Evolutionary conservation across 1,140 invertebrate genomes (phyloP).

Genomic region (Dendrolimus kikuchii): DNA sequence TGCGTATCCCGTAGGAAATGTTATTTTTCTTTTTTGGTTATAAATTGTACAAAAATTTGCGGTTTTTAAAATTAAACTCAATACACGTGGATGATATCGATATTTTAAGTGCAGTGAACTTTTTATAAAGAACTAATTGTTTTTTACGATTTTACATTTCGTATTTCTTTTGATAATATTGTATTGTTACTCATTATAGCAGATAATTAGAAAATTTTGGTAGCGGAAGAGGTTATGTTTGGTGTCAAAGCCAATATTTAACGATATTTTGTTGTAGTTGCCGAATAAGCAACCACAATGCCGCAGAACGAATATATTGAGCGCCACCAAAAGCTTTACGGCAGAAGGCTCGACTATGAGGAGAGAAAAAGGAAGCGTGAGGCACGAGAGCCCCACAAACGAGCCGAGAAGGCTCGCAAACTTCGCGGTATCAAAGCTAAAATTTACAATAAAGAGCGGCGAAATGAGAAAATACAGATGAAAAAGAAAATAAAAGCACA

Average conservation of each 20-base stretch:
- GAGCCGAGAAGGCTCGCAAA: constrained; percentile 91
- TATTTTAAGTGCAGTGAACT: too few relatives aligned
- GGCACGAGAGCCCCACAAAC: constrained; percentile 92
- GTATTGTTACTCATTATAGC: too few relatives aligned
- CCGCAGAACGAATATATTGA: constrained; percentile 99
- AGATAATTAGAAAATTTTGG: not conserved
- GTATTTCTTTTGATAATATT: too few relatives aligned
- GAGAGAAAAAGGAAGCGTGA: constrained; percentile 97
- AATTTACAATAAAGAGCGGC: constrained; percentile 96
- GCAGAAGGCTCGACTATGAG: constrained; percentile 97
- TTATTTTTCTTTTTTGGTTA: too few relatives aligned
- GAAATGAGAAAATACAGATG: constrained; percentile 99
- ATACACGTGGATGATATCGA: too few relatives aligned
- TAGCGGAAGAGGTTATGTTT: constrained; percentile 22
- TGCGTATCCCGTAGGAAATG: too few relatives aligned
- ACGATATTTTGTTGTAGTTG: constrained; percentile 65
- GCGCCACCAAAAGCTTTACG: constrained; percentile 95
- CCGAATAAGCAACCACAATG: constrained; percentile 79
- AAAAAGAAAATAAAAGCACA: constrained; percentile 97
- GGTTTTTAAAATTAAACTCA: too few relatives aligned
- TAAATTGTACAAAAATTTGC: too few relatives aligned
- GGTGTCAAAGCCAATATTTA: constrained; percentile 1
- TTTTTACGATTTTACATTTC: too few relatives aligned
- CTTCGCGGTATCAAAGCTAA: constrained; percentile 98
- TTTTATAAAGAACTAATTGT: too few relatives aligned